Conservation (phyloP, 2,888 invertebrate genomes). For the Saturnia japonica region DNA sequence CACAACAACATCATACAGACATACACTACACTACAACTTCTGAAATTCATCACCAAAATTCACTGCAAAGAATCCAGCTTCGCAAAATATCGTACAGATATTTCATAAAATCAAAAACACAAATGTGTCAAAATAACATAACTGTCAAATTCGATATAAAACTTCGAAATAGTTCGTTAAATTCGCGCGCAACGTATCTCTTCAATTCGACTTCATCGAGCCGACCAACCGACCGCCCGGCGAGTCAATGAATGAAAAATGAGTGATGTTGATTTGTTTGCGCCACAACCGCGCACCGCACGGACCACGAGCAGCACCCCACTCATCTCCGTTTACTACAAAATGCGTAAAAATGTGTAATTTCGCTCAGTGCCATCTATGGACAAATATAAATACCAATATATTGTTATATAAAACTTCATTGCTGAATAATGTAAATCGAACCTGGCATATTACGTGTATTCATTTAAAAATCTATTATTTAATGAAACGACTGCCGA, state of each 20-base stretch:
- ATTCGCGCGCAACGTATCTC: slow-evolving; percentile 57
- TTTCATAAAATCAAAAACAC: slow-evolving; percentile 30
- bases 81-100: slow-evolving; percentile 24
- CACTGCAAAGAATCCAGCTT: slow-evolving; percentile 34
- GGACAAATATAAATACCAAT: slow-evolving; percentile 21
- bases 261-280: slow-evolving; percentile 57
- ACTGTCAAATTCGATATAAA: slow-evolving; percentile 67
- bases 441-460: too few species aligned
- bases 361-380: slow-evolving; percentile 36
- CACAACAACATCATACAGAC: slow-evolving; percentile 65
- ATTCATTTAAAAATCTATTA: too few species aligned
- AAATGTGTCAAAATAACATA: slow-evolving; percentile 36
- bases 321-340: slow-evolving; percentile 46
- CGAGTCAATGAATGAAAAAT: slow-evolving; percentile 68
- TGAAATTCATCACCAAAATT: slow-evolving; percentile 43
- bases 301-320: slow-evolving; percentile 29
- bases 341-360: slow-evolving; percentile 8
- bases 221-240: slow-evolving; percentile 57
- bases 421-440: too few species aligned
- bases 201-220: slow-evolving; percentile 31
- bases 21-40: slow-evolving; percentile 57
- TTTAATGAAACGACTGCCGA: too few species aligned
- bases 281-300: slow-evolving; percentile 37
- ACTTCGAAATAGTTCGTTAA: slow-evolving; percentile 74
- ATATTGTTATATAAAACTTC: not conserved